These are phyloP conservation scores for Sylvicapra grimmia DNA, from an alignment of 2,113 vertebrate genomes.

Conservation along the genomic window DNA sequence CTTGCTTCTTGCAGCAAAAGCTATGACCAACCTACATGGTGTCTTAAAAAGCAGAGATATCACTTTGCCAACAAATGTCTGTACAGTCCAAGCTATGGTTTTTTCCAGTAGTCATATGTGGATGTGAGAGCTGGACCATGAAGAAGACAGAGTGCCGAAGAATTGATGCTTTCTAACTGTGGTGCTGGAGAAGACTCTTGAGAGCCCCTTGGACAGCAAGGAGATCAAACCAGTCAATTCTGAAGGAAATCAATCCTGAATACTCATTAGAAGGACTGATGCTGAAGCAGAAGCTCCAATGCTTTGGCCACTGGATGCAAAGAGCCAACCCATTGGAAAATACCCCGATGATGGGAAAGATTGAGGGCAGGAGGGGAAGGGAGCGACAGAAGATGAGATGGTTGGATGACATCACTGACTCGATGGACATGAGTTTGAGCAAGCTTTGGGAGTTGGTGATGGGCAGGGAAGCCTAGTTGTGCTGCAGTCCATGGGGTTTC, in stretches of 20 bases:
- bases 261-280: not conserved
- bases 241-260: not conserved
- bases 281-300: not conserved
- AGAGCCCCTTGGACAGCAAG: not conserved
- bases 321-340: not conserved
- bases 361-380: not conserved
- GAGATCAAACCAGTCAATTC: not conserved
- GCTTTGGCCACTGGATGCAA: not conserved
- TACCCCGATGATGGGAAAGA: not conserved
- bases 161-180: not conserved
- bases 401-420: not conserved
- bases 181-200: not conserved
- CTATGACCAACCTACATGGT: not conserved
- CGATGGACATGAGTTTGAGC: not conserved
- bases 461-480: rapidly evolving
- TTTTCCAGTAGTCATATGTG: not conserved
- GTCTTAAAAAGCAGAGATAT: not conserved
- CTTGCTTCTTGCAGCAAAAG: not conserved
- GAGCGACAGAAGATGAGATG: not conserved
- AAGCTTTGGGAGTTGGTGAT: not conserved
- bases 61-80: not conserved
- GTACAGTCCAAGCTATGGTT: not conserved
- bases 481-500: not conserved
- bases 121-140: not conserved
- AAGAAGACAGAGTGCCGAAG: rapidly evolving